These are phyloP conservation scores for Danio kyathit DNA, from an alignment of 2,797 vertebrate species.

Conservation along the genomic window DNA sequence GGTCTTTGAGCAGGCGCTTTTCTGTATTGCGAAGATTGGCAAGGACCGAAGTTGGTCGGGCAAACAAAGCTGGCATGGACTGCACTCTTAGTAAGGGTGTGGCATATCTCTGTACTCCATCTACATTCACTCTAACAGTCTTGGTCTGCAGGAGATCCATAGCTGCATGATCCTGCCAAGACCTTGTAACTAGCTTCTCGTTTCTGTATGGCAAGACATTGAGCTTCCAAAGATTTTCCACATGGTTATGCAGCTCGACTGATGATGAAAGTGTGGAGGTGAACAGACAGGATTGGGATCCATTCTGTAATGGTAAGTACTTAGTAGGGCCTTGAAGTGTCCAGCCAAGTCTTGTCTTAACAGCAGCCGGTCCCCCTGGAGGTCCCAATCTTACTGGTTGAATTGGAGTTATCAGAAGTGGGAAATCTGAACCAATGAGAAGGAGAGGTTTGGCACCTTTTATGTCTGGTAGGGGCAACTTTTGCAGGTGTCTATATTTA, in stretches of 20 bases:
- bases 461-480: too few species aligned
- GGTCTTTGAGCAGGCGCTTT: neutral
- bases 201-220: neutral
- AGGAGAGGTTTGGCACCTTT: too few species aligned
- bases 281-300: neutral
- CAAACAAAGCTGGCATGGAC: neutral
- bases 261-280: neutral
- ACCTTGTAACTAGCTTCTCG: neutral
- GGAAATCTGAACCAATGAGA: neutral
- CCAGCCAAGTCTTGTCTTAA: constrained; percentile 29
- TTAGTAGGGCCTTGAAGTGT: constrained; percentile 7
- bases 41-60: neutral
- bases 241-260: neutral
- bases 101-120: neutral
- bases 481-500: too few species aligned
- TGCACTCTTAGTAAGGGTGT: neutral
- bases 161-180: neutral
- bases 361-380: neutral
- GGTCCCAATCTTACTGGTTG: constrained; percentile 4
- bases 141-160: neutral
- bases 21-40: neutral
- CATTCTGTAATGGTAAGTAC: neutral
- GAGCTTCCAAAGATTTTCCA: neutral
- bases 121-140: too few species aligned
- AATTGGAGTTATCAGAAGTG: constrained; percentile 1